Conservation (phyloP, 1,140 invertebrate species). For the Melipona quadrifasciata region DNA sequence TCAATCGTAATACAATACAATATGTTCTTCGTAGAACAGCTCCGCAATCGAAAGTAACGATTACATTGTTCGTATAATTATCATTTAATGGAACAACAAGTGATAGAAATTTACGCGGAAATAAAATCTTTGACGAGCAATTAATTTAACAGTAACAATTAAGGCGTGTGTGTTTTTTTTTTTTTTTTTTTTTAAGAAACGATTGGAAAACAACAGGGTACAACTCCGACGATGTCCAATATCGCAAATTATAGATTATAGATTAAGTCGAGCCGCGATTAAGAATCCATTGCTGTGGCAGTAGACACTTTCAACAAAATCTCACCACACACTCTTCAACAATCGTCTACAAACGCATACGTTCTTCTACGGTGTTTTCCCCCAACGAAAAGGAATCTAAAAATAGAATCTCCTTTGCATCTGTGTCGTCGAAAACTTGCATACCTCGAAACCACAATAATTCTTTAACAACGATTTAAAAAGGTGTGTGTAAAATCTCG, state of each 20-base stretch:
- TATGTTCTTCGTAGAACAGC: not conserved
- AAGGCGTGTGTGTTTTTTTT: not conserved
- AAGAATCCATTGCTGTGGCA: conserved; percentile 13
- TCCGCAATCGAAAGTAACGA: conserved; percentile 7
- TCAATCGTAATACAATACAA: conserved; percentile 15
- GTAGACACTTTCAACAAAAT: conserved; percentile 19
- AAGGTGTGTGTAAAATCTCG: conserved; percentile 4
- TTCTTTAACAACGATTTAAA: conserved; percentile 13
- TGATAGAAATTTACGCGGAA: conserved; percentile 41
- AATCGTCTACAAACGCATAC: not conserved
- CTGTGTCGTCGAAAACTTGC: no score
- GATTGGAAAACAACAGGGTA: conserved; percentile 24
- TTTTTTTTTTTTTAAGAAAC: not conserved
- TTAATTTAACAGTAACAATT: conserved; percentile 45
- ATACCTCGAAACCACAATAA: conserved; percentile 3
- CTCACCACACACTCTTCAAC: not conserved
- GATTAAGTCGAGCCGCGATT: conserved; percentile 20
- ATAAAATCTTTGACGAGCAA: conserved; percentile 40
- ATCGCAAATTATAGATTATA: not conserved
- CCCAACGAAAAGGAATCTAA: conserved; percentile 15
- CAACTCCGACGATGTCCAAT: not conserved
- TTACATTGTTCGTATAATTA: conserved; percentile 19
- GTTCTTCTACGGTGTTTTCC: not conserved
- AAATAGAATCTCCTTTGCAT: conserved; percentile 2
- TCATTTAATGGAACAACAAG: conserved; percentile 39